phyloP scores from a whole-genome alignment of 2,888 invertebrate genomes.

The Xestia c-nigrum region DNA sequence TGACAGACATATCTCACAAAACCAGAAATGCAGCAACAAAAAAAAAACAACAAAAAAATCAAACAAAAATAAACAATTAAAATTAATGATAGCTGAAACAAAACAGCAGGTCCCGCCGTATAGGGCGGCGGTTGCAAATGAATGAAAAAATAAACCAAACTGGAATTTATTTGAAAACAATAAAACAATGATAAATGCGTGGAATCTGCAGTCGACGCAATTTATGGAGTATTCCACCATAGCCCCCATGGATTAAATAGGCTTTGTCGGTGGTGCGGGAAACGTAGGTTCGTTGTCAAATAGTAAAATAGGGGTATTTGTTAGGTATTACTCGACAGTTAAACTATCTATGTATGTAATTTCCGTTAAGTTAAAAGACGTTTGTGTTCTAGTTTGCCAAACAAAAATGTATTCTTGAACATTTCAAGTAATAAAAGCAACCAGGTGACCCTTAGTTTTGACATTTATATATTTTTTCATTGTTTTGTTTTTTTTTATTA shows the following conservation, averaged over 20 bases:
- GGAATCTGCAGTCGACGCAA: constrained; percentile 73
- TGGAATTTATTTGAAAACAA: constrained; percentile 78
- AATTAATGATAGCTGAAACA: constrained; percentile 61
- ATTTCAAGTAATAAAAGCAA: no score
- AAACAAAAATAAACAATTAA: constrained; percentile 62
- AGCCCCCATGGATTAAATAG: constrained; percentile 67
- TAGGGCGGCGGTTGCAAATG: constrained; percentile 56
- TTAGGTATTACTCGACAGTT: background rate
- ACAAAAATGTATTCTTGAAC: background rate
- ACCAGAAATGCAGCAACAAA: background rate
- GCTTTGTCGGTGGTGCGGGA: constrained; percentile 38
- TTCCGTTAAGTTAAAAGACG: background rate
- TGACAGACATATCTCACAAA: background rate
- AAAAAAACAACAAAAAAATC: constrained; percentile 29
- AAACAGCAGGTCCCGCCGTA: constrained; percentile 49
- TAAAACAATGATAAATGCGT: constrained; percentile 74
- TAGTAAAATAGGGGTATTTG: background rate
- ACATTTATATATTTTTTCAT: no score
- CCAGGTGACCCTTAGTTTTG: no score
- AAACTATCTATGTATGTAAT: background rate
- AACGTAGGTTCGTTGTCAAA: constrained; percentile 13
- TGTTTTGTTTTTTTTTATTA: no score
- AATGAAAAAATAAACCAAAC: constrained; percentile 57
- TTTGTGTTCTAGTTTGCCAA: background rate
- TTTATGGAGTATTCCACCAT: constrained; percentile 73